Evolutionary conservation across 2,113 vertebrate species (phyloP).

Genomic region (Sinocyclocheilus maitianheensis): DNA sequence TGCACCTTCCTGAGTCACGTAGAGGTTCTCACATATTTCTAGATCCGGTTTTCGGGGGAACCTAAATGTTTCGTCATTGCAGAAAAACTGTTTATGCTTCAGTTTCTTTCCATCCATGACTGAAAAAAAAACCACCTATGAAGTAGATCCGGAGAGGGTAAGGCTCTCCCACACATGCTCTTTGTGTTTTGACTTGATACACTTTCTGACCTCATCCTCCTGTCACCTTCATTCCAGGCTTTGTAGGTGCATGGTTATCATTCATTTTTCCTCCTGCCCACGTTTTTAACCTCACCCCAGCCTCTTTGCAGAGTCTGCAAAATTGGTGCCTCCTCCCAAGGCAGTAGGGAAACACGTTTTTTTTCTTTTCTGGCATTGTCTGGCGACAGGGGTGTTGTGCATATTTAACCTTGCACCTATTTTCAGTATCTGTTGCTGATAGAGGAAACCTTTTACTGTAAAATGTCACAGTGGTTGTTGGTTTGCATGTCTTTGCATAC

Average conservation of each 20-base stretch:
- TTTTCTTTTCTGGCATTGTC: constrained; percentile 4
- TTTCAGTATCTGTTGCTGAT: neutral
- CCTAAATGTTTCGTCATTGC: neutral
- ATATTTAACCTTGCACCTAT: neutral
- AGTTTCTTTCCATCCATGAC: neutral
- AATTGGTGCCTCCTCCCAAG: neutral
- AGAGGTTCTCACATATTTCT: neutral
- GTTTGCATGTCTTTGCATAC: neutral
- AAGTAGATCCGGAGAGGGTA: neutral
- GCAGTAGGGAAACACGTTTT: neutral
- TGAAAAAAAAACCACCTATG: neutral
- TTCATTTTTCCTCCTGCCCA: neutral
- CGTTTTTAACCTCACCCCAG: constrained; percentile 4
- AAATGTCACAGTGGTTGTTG: neutral
- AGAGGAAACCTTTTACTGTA: neutral
- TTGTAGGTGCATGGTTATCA: neutral
- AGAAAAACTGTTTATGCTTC: neutral
- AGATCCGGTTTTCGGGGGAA: neutral
- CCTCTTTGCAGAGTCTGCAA: neutral
- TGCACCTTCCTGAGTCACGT: constrained; percentile 13
- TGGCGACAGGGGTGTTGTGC: neutral
- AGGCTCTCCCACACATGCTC: constrained; percentile 4
- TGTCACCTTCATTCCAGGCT: constrained; percentile 4
- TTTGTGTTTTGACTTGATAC: constrained; percentile 23
- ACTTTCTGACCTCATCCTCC: constrained; percentile 24